phyloP scores from a whole-genome alignment of 2,113 vertebrate genomes.

The Coracopsis vasa region DNA sequence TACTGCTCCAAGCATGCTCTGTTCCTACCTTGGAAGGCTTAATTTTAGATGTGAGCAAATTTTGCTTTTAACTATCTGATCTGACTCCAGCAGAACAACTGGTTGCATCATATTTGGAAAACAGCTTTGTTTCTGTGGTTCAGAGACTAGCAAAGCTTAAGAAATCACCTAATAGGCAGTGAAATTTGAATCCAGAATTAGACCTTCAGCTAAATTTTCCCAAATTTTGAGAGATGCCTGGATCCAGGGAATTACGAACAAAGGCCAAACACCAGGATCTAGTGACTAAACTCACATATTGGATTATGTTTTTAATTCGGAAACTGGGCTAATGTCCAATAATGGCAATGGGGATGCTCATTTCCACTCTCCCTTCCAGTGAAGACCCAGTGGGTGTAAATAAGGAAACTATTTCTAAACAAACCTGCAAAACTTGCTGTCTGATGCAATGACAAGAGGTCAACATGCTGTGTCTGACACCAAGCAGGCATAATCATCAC shows the following conservation, averaged over 20 bases:
- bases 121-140: not conserved
- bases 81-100: not conserved
- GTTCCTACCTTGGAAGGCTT: not conserved
- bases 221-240: not conserved
- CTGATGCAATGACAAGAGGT: not conserved
- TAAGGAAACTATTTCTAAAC: not conserved
- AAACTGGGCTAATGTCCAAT: not conserved
- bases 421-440: not conserved
- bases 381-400: not conserved
- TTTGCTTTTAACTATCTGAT: not conserved
- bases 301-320: not conserved
- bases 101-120: not conserved
- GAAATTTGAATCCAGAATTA: not conserved
- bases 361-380: not conserved
- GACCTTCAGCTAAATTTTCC: not conserved
- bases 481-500: not conserved
- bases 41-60: not conserved
- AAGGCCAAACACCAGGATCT: conserved; percentile 1
- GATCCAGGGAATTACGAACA: not conserved
- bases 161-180: not conserved
- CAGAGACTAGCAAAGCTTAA: not conserved
- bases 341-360: not conserved
- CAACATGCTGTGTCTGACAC: not conserved
- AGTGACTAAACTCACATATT: not conserved
- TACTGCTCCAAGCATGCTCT: not conserved